Conservation (phyloP, 92 coral and sea anemone genomes). For the Meandrina meandrites region DNA sequence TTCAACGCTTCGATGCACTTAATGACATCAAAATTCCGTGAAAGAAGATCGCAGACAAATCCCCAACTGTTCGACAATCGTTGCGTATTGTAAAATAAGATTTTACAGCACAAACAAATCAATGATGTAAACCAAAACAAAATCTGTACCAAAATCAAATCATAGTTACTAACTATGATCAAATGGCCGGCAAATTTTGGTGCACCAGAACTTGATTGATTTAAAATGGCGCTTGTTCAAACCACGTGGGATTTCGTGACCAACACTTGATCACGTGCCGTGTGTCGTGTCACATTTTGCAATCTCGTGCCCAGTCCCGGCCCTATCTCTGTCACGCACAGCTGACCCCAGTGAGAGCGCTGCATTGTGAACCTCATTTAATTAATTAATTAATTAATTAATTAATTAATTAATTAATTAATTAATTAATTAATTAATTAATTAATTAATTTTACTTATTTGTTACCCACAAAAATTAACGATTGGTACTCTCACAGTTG, state of each 20-base stretch:
- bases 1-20: background rate
- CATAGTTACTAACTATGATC: too few species aligned
- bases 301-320: too few species aligned
- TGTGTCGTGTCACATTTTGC: background rate
- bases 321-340: too few species aligned
- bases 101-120: background rate
- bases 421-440: too few species aligned
- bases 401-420: too few species aligned
- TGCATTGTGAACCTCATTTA: too few species aligned
- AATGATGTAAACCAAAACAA: background rate
- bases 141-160: background rate
- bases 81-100: background rate
- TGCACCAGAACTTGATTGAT: background rate
- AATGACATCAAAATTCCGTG: background rate
- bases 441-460: too few species aligned
- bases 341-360: too few species aligned
- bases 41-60: background rate
- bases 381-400: too few species aligned
- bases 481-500: too few species aligned
- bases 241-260: constrained; percentile 19
- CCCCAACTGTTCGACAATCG: background rate
- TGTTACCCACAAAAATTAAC: too few species aligned
- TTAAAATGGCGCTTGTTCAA: constrained; percentile 27
- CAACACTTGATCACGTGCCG: constrained; percentile 9
- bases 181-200: background rate